Conservation (phyloP, 2,888 invertebrate genomes). For the Stramonita haemastoma region DNA sequence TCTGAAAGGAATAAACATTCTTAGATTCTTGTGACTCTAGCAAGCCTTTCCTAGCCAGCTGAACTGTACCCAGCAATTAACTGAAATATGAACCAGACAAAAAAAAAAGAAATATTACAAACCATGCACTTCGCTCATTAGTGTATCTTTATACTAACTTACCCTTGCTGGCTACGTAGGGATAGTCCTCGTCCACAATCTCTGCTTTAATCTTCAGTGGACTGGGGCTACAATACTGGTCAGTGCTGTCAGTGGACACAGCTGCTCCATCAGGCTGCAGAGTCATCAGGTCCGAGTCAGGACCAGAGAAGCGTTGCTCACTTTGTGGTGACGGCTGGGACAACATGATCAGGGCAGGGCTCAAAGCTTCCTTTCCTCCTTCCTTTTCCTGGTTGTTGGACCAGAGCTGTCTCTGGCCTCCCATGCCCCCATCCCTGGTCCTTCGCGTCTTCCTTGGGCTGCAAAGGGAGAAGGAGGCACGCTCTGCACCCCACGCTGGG, state of each 20-base stretch:
- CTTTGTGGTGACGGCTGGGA: background rate
- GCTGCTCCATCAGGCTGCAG: background rate
- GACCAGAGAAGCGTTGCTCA: background rate
- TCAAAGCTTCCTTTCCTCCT: background rate
- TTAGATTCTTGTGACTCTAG: too few species aligned
- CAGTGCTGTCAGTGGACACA: background rate
- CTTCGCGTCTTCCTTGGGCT: background rate
- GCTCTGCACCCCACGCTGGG: background rate
- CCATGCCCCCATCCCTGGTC: background rate
- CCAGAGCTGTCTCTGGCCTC: background rate
- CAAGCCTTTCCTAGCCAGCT: too few species aligned
- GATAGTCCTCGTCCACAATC: background rate
- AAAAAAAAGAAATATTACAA: background rate
- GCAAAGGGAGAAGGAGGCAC: background rate
- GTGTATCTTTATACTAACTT: background rate
- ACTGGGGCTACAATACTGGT: background rate
- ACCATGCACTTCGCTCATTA: background rate
- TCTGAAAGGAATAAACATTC: too few species aligned
- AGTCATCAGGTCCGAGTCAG: background rate
- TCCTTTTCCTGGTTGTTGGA: background rate
- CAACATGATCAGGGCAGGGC: background rate
- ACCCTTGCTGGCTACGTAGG: background rate
- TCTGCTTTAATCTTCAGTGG: background rate
- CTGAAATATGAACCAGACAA: background rate
- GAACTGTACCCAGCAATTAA: background rate